Base-by-base conservation (phyloP, 2,797 vertebrate genomes). In the Semotilus atromaculatus region DNA sequence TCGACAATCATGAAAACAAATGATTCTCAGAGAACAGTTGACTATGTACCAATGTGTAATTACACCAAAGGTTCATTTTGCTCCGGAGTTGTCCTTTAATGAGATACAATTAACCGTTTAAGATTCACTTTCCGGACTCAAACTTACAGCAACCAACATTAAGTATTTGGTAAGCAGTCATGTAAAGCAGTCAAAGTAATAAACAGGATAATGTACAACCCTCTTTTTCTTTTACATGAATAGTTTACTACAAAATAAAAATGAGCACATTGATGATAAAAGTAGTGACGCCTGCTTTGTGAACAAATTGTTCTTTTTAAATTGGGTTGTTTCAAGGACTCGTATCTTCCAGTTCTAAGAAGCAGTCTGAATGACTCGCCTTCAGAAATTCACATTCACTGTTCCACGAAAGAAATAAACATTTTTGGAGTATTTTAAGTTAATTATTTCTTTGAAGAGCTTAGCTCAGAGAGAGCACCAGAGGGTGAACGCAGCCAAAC, bases 341-440 rank as follows among this genome's bases (percentile, higher is more conserved):
- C 1, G 2, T 3, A n/a, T 55, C 3, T 16, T 36, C 10, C 19
- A 8, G 19, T 74, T 53, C 21, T 16, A 26, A 77, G 7, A 60
- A 60, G 74, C 55, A 60, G 74, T 60, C 53, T 6, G 53, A 77
- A 16, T 77, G 34, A 40, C 26, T 76, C 11, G 0, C 38, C 14
- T 77, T 43, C 13, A 26, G n/a, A 77, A 77, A 68, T 40, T 60
- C 74, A 77, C 74, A 40, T 26, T 40, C 9, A 40, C 34, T 26
- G 9, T 11, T 60, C n/a, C 8, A 55, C 21, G 18, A 51, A 73
- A 48, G 16, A 51, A 53, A 53, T 9, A 53, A 36, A 36, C 0
- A 75, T 3, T 4, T 34, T 21, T 6, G 4, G 21, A 48, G 71
- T 7, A 11, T 48, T 23, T 62, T 31, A 78, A 14, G 51, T 58